Evolutionary conservation across 2,113 vertebrate species (phyloP).

Genomic region (Podarcis muralis): DNA sequence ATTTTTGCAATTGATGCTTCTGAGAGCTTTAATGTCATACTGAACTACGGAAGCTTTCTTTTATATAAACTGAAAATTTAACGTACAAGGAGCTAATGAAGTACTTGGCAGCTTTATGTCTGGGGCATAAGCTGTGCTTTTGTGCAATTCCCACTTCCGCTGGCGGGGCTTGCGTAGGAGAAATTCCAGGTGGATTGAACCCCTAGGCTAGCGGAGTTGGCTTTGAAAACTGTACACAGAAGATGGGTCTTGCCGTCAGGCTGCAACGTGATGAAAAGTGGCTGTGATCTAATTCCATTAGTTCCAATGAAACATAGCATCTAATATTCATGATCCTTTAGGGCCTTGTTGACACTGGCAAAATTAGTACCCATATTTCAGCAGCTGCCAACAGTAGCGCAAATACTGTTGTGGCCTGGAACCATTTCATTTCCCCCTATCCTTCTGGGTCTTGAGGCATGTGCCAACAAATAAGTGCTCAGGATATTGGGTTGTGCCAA

Average conservation of each 20-base stretch:
- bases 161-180: slow-evolving; percentile 1
- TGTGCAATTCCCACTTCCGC: slow-evolving; percentile 14
- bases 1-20: slow-evolving; percentile 38
- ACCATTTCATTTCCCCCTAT: slow-evolving; percentile 29
- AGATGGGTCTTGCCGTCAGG: slow-evolving; percentile 51
- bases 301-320: slow-evolving; percentile 70
- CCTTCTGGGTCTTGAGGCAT: not conserved
- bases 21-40: slow-evolving; percentile 30
- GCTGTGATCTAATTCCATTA: slow-evolving; percentile 70
- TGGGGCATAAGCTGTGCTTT: slow-evolving; percentile 18
- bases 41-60: slow-evolving; percentile 35
- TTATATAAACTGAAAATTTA: slow-evolving; percentile 8
- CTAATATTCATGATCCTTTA: slow-evolving; percentile 68
- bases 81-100: slow-evolving; percentile 8
- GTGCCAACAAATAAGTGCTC: slow-evolving; percentile 9
- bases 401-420: slow-evolving; percentile 63
- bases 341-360: slow-evolving; percentile 71
- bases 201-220: slow-evolving; percentile 57
- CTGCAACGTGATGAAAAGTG: slow-evolving; percentile 63
- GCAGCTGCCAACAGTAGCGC: slow-evolving; percentile 59
- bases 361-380: slow-evolving; percentile 70
- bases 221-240: slow-evolving; percentile 65
- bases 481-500: not conserved
- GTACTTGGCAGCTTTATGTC: not conserved
- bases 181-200: slow-evolving; percentile 35